Base-by-base conservation (phyloP, 2,113 vertebrate genomes). In the Euleptes europaea region DNA sequence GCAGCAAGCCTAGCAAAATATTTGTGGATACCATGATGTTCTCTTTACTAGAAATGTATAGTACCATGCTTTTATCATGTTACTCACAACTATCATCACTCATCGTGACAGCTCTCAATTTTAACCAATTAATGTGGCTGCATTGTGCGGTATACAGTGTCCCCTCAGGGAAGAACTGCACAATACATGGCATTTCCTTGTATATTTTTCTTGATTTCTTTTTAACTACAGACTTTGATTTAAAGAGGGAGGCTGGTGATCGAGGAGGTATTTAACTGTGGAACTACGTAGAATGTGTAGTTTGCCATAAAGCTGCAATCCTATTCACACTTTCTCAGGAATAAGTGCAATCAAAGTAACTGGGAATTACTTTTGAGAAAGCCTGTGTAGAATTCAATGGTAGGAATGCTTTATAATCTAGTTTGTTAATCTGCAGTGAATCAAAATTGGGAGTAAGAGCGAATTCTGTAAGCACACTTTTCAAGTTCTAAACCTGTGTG, bases 61-160 rank as follows among this genome's bases (percentile, higher is more conserved):
- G 42, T 26, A 67, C 7, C 26, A 28, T 40, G 33, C 63, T 63
- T 57, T 40, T 78, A 60, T 40, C 73, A 65, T 3, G 57, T 82
- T 72, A 11, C 21, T 75, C 73, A 84, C 42, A 76, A n/a, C 33
- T 75, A 42, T 66, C 60, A 76, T 76, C 49, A 84, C 31, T 84
- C 82, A 77, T 77, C 67, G 42, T 84, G 82, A 84, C 73, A 77
- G 33, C 63, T 67, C 63, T 44, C 42, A 76, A 15, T 66, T 44
- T 66, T 76, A 71, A 51, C 67, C 65, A 82, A 71, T 82, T 82
- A 71, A 82, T 31, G 67, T 57, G 73, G 31, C 60, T 77, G 73
- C 63, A 67, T 67, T 26, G 75, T 67, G 35, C 67, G 54, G n/a
- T 38, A 65, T 38, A 31, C 49, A 47, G 1, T 51, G 35, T 67